Conservation (phyloP, 2,888 invertebrate genomes). For the Pherbina coryleti region DNA sequence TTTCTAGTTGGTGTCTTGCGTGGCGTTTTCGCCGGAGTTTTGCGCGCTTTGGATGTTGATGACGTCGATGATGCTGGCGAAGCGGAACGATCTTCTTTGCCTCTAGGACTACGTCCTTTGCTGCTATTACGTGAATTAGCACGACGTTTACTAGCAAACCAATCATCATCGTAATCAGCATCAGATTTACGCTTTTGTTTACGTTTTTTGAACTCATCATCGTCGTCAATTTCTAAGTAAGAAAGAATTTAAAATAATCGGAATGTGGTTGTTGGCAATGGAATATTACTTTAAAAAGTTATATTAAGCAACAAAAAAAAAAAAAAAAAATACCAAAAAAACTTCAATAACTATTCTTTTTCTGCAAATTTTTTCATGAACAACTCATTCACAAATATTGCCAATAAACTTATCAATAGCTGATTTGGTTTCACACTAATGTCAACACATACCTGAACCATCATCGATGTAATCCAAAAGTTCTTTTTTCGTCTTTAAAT, state of each 20-base stretch:
- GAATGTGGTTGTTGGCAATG: slow-evolving; percentile 17
- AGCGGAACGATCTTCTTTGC: slow-evolving; percentile 64
- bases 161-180: slow-evolving; percentile 69
- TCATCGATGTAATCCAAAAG: slow-evolving; percentile 68
- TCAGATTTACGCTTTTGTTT: slow-evolving; percentile 66
- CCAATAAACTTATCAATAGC: neutral
- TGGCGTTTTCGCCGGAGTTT: slow-evolving; percentile 51
- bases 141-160: slow-evolving; percentile 64
- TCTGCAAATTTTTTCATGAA: neutral
- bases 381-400: neutral
- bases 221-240: slow-evolving; percentile 63
- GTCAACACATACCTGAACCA: slow-evolving; percentile 62
- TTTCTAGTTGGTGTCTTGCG: slow-evolving; percentile 64
- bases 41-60: slow-evolving; percentile 58
- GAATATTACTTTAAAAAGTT: slow-evolving; percentile 2
- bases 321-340: slow-evolving; percentile 15
- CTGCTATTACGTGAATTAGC: slow-evolving; percentile 60
- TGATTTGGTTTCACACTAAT: neutral
- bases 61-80: slow-evolving; percentile 66
- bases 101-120: slow-evolving; percentile 63
- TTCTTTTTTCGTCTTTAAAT: slow-evolving; percentile 66
- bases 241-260: slow-evolving; percentile 37
- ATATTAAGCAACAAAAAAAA: slow-evolving; percentile 11
- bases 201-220: slow-evolving; percentile 65
- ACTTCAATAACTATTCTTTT: neutral